Evolutionary conservation across 2,113 vertebrate genomes (phyloP).

Genomic region (Strix uralensis): DNA sequence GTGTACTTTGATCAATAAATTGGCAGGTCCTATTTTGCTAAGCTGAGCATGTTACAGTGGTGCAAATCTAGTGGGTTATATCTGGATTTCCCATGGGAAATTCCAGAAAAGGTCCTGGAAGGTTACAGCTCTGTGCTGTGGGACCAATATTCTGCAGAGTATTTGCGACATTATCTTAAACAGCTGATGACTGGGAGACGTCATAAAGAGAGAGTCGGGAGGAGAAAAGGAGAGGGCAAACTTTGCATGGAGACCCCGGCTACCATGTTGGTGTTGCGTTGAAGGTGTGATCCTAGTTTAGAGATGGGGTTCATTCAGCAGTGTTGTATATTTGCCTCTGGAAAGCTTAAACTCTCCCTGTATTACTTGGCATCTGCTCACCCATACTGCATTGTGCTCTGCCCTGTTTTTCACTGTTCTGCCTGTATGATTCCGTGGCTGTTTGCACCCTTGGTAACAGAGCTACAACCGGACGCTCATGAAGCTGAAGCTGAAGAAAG

Average conservation of each 20-base stretch:
- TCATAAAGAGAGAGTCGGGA: background rate
- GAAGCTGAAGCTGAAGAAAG: slow-evolving; percentile 89
- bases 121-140: background rate
- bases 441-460: slow-evolving; percentile 57
- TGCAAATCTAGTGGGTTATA: background rate
- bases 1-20: background rate
- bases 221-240: background rate
- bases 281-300: background rate
- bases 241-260: background rate
- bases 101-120: background rate
- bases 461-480: slow-evolving; percentile 86
- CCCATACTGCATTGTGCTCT: background rate
- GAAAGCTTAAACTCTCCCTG: background rate
- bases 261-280: background rate
- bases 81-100: background rate
- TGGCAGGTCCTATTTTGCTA: background rate
- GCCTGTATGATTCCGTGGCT: background rate
- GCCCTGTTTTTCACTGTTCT: background rate
- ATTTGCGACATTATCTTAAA: background rate
- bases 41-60: background rate
- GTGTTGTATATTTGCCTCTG: background rate
- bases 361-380: background rate
- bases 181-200: background rate
- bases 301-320: background rate
- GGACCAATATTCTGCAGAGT: background rate